Evolutionary conservation across 2,797 vertebrate genomes (phyloP), one percentile per base, ranked within the genome.

Genomic region (Centropyge bicolor): DNA sequence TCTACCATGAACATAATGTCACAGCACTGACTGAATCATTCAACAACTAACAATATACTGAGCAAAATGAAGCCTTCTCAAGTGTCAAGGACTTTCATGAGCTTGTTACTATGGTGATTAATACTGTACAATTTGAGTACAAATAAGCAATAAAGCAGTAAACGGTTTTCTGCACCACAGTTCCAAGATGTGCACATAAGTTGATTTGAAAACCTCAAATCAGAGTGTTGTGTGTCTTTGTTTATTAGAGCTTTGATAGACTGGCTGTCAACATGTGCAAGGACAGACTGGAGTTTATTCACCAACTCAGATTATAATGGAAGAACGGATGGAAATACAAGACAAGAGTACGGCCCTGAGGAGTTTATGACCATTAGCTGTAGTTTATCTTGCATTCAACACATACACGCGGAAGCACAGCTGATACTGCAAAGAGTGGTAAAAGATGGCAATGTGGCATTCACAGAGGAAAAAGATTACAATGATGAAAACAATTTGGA

Each of bases 1-100:
- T 92, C 84, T 70, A 31, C 5, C 20, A 88, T 12, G 27, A 84
- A 88, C 73, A 69, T 35, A 54, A 70, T 51, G 74, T 71, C 16
- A 10, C 66, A 56, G 85, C 17, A 24, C 40, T n/a, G 19, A 16
- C 61, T 24, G 56, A 49, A 60, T 75, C 49, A 54, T 43, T 75
- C 52, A 74, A 22, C 71, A 14, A 9, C 62, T 61, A 59, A 70
- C 70, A 65, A 31, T 24, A 6, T 12, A 7, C 27, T 49, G 68
- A 65, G 52, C 16, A 1, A 60, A 20, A 40, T 46, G 48, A 27
- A 31, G 36, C 49, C 27, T 24, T 11, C 0, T 48, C 0, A 46
- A 43, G 24, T 52, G 17, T 24, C 9, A 49, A 5, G 6, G 8
- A 46, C 14, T 5, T 45, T 43, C 20, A 20, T n/a, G 31, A 54